Conservation (phyloP, 2,797 vertebrate genomes). For the Pangasius macronema region DNA sequence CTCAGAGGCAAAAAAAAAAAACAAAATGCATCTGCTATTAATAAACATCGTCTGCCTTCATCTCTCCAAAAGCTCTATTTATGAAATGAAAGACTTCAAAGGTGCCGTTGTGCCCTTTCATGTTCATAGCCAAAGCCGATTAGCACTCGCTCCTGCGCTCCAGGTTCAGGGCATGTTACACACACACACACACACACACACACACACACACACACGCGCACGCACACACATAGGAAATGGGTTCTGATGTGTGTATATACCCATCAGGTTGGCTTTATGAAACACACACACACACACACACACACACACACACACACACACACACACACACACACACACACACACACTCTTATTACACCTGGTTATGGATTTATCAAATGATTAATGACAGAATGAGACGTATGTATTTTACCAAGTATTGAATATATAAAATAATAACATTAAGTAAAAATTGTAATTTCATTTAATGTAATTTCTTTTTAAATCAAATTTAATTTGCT, state of each 20-base stretch:
- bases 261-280: constrained; percentile 10
- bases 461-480: too few species aligned
- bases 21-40: constrained; percentile 48
- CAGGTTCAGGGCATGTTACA: constrained; percentile 23
- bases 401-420: background rate
- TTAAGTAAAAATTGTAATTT: too few species aligned
- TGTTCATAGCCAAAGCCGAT: constrained; percentile 55
- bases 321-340: background rate
- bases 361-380: background rate
- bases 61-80: constrained; percentile 51
- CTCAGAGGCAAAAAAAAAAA: constrained; percentile 19
- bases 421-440: too few species aligned
- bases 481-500: too few species aligned
- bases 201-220: constrained; percentile 14
- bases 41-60: constrained; percentile 39
- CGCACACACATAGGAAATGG: constrained; percentile 12
- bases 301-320: background rate
- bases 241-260: constrained; percentile 8
- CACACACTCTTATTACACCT: background rate
- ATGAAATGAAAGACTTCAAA: constrained; percentile 63
- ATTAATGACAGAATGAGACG: background rate
- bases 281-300: background rate
- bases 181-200: constrained; percentile 11
- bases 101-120: constrained; percentile 54
- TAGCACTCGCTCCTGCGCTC: constrained; percentile 26